Evolutionary conservation across 2,113 vertebrate species (phyloP).

Genomic region (Pitta sordida): DNA sequence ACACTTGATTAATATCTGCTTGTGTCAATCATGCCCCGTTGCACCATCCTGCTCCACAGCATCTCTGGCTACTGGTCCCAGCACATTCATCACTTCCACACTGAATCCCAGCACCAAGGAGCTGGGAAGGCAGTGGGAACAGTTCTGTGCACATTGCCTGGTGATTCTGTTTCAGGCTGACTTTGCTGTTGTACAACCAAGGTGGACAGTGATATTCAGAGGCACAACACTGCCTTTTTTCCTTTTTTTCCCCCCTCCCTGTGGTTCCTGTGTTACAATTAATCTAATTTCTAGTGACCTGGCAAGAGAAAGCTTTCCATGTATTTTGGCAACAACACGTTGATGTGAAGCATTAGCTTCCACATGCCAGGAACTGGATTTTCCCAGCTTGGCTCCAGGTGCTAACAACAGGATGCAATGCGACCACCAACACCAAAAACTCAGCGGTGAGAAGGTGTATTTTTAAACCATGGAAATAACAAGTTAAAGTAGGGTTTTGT

Average conservation of each 20-base stretch:
- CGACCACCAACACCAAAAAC: slow-evolving; percentile 32
- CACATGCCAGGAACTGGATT: slow-evolving; percentile 22
- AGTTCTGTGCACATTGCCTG: not conserved
- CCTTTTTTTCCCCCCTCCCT: not conserved
- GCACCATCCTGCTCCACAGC: not conserved
- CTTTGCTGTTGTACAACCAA: not conserved
- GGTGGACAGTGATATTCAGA: not conserved
- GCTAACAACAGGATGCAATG: slow-evolving; percentile 34
- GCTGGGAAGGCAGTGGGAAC: not conserved
- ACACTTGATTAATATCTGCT: not conserved
- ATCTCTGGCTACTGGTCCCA: not conserved
- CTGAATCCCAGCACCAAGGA: not conserved
- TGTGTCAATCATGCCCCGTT: not conserved
- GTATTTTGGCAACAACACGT: slow-evolving; percentile 28
- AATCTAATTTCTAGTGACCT: slow-evolving; percentile 63
- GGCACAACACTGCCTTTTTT: not conserved
- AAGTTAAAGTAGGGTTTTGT: slow-evolving; percentile 24
- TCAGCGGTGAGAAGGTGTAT: slow-evolving; percentile 1
- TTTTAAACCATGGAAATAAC: slow-evolving; percentile 57
- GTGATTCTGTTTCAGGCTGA: not conserved
- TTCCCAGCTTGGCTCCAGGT: slow-evolving; percentile 34
- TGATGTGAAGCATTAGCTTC: not conserved
- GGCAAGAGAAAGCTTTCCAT: slow-evolving; percentile 3
- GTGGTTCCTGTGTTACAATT: slow-evolving; percentile 55
- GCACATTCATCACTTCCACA: not conserved